These are phyloP conservation scores for Mobula birostris DNA, from an alignment of 2,113 vertebrate genomes.

Conservation along the genomic window DNA sequence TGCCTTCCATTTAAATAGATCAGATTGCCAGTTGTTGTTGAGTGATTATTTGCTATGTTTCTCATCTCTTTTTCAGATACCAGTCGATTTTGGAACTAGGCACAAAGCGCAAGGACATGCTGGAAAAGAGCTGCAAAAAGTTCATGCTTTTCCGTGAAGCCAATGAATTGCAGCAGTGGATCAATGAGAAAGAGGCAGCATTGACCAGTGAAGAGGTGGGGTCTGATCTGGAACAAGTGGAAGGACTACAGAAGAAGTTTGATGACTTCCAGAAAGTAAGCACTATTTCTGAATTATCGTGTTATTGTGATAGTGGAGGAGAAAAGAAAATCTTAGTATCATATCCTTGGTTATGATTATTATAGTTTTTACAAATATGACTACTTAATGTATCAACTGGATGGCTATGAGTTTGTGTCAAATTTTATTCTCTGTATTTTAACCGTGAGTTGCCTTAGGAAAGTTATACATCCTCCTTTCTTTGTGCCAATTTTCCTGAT, in stretches of 20 bases:
- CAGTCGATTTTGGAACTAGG: conserved; percentile 83
- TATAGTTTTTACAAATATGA: background rate
- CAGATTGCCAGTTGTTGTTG: background rate
- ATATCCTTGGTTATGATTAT: background rate
- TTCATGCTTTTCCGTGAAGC: conserved; percentile 97
- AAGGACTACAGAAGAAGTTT: conserved; percentile 97
- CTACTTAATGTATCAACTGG: background rate
- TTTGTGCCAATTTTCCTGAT: background rate
- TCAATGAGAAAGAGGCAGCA: conserved; percentile 85
- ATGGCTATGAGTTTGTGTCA: background rate
- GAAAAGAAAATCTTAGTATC: background rate
- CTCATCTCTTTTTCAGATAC: conserved; percentile 58
- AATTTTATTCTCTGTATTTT: background rate
- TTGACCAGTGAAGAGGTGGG: conserved; percentile 87
- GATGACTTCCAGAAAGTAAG: conserved; percentile 97
- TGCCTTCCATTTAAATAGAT: background rate
- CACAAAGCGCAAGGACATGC: conserved; percentile 89
- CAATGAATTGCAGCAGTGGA: conserved; percentile 94
- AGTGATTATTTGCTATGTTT: background rate
- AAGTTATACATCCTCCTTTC: background rate
- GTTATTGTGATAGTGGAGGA: background rate
- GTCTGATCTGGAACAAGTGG: conserved; percentile 94
- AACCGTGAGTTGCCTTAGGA: no score
- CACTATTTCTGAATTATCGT: background rate
- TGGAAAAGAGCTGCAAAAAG: conserved; percentile 98